These are phyloP conservation scores for Menidia menidia DNA, from an alignment of 2,797 vertebrate genomes.

Conservation along the genomic window DNA sequence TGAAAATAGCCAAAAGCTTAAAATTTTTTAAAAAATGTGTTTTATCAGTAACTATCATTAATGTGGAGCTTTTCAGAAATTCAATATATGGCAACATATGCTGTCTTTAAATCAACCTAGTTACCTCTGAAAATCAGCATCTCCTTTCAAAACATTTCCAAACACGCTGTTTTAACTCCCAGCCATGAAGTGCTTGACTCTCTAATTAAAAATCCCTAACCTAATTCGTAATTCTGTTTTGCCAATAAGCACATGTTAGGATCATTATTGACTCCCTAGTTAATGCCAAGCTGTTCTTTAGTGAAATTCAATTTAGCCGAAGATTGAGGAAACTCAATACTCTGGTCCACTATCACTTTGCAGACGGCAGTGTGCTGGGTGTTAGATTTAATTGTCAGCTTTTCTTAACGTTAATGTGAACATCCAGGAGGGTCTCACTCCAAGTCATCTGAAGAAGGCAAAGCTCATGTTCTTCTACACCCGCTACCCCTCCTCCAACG, in stretches of 20 bases:
- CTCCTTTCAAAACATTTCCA: slow-evolving; percentile 74
- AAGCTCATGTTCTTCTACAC: slow-evolving; percentile 99
- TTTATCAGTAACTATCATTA: not conserved
- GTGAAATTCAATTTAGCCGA: slow-evolving; percentile 78
- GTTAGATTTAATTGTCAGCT: slow-evolving; percentile 61
- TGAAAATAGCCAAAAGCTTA: not conserved
- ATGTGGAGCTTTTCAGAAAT: not conserved
- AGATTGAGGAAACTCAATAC: slow-evolving; percentile 79
- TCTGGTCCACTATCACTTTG: slow-evolving; percentile 75
- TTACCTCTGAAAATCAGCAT: slow-evolving; percentile 56
- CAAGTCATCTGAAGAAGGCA: slow-evolving; percentile 95
- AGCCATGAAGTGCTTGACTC: slow-evolving; percentile 75
- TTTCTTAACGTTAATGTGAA: slow-evolving; percentile 84
- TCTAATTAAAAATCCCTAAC: slow-evolving; percentile 87
- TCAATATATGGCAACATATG: slow-evolving; percentile 44
- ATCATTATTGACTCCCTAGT: slow-evolving; percentile 84
- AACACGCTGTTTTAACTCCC: slow-evolving; percentile 74
- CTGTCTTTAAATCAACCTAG: slow-evolving; percentile 66
- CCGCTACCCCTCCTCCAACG: slow-evolving; percentile 93
- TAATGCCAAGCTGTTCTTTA: slow-evolving; percentile 81
- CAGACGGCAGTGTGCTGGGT: slow-evolving; percentile 32
- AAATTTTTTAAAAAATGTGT: not conserved
- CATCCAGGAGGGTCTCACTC: slow-evolving; percentile 94
- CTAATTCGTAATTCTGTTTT: slow-evolving; percentile 83
- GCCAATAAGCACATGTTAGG: slow-evolving; percentile 84